A percentile compares a stretch with the other conserved stretches of the same genome.
These are phyloP conservation scores for Pygoscelis adeliae DNA, from an alignment of 2,113 vertebrate genomes.

Conservation along the genomic window DNA sequence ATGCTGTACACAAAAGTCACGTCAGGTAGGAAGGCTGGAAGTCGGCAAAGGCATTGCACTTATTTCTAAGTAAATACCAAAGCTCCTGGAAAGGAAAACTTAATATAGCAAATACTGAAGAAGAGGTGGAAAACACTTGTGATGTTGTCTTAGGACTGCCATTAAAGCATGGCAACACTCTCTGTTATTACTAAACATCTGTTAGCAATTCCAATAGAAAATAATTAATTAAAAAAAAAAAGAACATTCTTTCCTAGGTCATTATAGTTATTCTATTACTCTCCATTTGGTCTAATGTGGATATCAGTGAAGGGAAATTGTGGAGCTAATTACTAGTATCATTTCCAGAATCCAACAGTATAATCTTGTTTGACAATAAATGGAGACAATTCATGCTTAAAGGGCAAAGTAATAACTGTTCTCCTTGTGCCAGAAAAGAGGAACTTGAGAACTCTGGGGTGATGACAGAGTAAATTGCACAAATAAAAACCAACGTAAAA, in stretches of 20 bases:
- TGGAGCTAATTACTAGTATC: not conserved
- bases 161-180: not conserved
- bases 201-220: not conserved
- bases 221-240: not conserved
- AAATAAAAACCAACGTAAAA: slow-evolving; percentile 6
- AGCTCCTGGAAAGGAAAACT: not conserved
- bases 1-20: not conserved
- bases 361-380: not conserved
- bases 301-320: not conserved
- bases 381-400: not conserved
- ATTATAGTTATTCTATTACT: not conserved
- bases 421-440: not conserved
- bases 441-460: not conserved
- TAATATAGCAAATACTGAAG: not conserved
- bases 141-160: not conserved
- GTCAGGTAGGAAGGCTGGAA: not conserved
- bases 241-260: not conserved
- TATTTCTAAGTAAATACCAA: not conserved
- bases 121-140: not conserved
- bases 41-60: not conserved
- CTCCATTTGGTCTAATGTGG: not conserved
- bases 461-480: slow-evolving; percentile 16
- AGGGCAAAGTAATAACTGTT: slow-evolving; percentile 3
- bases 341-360: not conserved
- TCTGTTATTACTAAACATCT: not conserved